phyloP scores from a whole-genome alignment of 2,797 vertebrate species.

The Bovichtus diacanthus region DNA sequence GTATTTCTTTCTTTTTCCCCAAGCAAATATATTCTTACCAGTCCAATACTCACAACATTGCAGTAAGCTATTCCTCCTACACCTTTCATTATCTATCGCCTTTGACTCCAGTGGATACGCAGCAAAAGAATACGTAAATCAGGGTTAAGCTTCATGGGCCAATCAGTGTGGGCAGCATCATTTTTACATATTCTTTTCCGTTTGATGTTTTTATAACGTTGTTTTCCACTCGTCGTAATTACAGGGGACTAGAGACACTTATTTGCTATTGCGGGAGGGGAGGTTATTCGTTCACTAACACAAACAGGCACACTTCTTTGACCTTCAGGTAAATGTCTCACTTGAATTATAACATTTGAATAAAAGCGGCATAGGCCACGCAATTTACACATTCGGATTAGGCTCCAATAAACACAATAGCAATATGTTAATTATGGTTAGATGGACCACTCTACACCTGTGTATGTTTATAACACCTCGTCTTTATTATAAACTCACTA shows the following conservation, averaged over 20 bases:
- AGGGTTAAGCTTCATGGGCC: not conserved
- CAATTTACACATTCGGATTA: not conserved
- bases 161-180: constrained; percentile 1
- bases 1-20: constrained; percentile 5
- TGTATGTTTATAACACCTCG: constrained; percentile 10
- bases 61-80: constrained; percentile 1
- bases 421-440: not conserved
- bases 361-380: too few relatives aligned
- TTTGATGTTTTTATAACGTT: not conserved
- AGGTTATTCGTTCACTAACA: not conserved
- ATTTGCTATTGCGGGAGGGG: not conserved
- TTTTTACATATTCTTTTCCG: constrained; percentile 7
- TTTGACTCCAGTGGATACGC: not conserved
- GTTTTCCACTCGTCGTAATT: not conserved
- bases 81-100: constrained; percentile 2
- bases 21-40: not conserved
- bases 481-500: constrained; percentile 32
- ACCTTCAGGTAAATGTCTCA: not conserved
- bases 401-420: not conserved
- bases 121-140: not conserved
- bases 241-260: not conserved
- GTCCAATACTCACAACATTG: not conserved
- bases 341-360: not conserved
- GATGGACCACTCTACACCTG: not conserved
- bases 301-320: not conserved